Percentiles rank a stretch among this genome's conserved stretches.
These are phyloP conservation scores for Romanomermis culicivorax DNA, from an alignment of 2,888 invertebrate genomes.

Conservation along the genomic window DNA sequence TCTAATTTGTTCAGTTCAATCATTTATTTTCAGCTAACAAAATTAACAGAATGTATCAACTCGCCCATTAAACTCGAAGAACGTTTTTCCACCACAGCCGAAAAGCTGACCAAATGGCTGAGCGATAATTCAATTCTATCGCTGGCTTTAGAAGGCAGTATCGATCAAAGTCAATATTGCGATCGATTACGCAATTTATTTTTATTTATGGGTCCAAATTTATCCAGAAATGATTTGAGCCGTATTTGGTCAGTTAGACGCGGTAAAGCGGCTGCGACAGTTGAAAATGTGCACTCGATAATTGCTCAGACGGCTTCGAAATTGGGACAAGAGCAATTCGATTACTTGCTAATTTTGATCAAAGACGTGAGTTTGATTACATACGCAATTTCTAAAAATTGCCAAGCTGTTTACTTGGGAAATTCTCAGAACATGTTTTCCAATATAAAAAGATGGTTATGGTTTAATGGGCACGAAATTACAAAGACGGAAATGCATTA, in stretches of 20 bases:
- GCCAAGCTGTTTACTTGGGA: not conserved
- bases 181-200: slow-evolving; percentile 36
- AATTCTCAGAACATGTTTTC: not conserved
- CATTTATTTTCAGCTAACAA: slow-evolving; percentile 27
- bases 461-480: too few species aligned
- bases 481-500: too few species aligned
- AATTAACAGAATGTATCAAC: slow-evolving; percentile 30
- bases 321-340: slow-evolving; percentile 32
- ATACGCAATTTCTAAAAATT: too few species aligned
- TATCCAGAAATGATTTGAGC: slow-evolving; percentile 33
- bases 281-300: slow-evolving; percentile 36
- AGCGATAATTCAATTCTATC: slow-evolving; percentile 32
- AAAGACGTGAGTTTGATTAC: slow-evolving; percentile 27
- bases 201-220: slow-evolving; percentile 34
- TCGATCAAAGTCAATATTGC: slow-evolving; percentile 37
- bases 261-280: slow-evolving; percentile 33
- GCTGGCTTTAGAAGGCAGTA: slow-evolving; percentile 33
- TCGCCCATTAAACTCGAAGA: slow-evolving; percentile 18
- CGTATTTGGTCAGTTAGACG: slow-evolving; percentile 36
- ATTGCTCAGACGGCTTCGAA: slow-evolving; percentile 35
- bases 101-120: slow-evolving; percentile 33
- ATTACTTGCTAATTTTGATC: slow-evolving; percentile 32
- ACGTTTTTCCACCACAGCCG: slow-evolving; percentile 27
- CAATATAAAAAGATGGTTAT: not conserved
- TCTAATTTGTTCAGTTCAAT: not conserved